Base-by-base conservation (phyloP, 2,888 invertebrate species). In the Halictus quadricinctus region DNA sequence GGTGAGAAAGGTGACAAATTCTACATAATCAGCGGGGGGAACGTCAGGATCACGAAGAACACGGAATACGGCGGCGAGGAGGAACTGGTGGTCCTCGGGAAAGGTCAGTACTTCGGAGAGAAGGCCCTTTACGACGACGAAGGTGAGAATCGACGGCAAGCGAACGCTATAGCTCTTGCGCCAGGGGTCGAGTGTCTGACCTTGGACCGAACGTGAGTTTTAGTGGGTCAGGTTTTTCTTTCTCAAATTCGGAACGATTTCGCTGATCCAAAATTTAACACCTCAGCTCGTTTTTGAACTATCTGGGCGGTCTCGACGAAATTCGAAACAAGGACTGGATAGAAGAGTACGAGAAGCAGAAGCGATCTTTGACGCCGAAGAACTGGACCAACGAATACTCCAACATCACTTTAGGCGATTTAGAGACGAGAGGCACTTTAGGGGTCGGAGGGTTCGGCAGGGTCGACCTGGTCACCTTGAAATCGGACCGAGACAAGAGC, bases 401-500 rank as follows among this genome's bases (percentile, higher is more conserved):
- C 46, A 96, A 96, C 85, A 95, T 99, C 48, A 95, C 96, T 80
- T 95, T 99, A 73, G 96, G 96, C 46, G 97, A 99, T 91, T 95
- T 99, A 89, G 97, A 97, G 91, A 96, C 97, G 84, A 95, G 98
- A 29, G 97, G 97, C 41, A 98, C 98, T 0, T 95, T 99, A 88
- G 99, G 99, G 1, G 97, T 98, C 21, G 99, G 99, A 8, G 99
- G 98, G 2, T 98, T 98, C 93, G 98, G 98, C 0, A 96, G 98
- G 3, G 98, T 98, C 0, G 98, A 98, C 93, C 95, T 98, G 84
- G 95, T 95, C 1, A 94, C 93, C 25, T 90, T 95, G 25, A 91
- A 89, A 50, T 89, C 96, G 1, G 90, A 92, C 78, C 73, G 93
- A 66, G 88, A 94, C n/a, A 92, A 94, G 84, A 94, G 95, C 84